Conservation (phyloP, 92 coral and sea anemone genomes). For the Phenganax marumi region DNA sequence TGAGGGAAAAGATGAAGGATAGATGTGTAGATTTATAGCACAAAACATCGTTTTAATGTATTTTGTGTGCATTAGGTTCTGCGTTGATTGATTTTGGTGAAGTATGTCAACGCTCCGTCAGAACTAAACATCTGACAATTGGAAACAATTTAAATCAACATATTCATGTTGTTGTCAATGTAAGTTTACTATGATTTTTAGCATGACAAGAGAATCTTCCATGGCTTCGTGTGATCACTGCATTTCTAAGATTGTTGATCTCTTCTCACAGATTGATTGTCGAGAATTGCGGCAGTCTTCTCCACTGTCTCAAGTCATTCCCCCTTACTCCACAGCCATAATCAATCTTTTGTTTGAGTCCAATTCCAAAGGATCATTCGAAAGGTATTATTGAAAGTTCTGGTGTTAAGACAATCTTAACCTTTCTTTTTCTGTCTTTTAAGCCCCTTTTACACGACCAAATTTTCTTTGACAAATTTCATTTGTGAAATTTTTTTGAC, state of each 20-base stretch:
- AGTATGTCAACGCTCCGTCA: constrained; percentile 86
- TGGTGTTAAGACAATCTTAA: background rate
- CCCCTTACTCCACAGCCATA: constrained; percentile 84
- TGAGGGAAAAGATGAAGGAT: background rate
- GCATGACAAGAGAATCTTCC: too few relatives aligned
- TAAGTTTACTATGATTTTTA: constrained; percentile 16
- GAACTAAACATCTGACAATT: constrained; percentile 79
- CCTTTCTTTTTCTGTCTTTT: too few relatives aligned
- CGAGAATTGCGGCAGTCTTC: constrained; percentile 97
- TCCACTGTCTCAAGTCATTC: constrained; percentile 93
- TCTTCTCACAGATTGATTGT: constrained; percentile 75
- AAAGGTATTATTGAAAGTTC: constrained; percentile 59
- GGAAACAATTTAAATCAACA: constrained; percentile 77
- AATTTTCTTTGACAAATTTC: too few relatives aligned
- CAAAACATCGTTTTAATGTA: background rate
- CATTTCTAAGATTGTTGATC: background rate
- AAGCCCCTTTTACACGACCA: too few relatives aligned
- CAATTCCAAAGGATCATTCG: constrained; percentile 87
- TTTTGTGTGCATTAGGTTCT: constrained; percentile 59
- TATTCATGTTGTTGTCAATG: constrained; percentile 82
- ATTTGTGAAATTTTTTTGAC: too few relatives aligned
- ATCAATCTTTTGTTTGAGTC: constrained; percentile 94
- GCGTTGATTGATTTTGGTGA: constrained; percentile 92
- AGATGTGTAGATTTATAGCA: background rate
- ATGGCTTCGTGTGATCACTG: too few relatives aligned